Evolutionary conservation across 2,888 invertebrate genomes (phyloP), one percentile per base, ranked within the genome.

Genomic region (Conops quadrifasciatus): DNA sequence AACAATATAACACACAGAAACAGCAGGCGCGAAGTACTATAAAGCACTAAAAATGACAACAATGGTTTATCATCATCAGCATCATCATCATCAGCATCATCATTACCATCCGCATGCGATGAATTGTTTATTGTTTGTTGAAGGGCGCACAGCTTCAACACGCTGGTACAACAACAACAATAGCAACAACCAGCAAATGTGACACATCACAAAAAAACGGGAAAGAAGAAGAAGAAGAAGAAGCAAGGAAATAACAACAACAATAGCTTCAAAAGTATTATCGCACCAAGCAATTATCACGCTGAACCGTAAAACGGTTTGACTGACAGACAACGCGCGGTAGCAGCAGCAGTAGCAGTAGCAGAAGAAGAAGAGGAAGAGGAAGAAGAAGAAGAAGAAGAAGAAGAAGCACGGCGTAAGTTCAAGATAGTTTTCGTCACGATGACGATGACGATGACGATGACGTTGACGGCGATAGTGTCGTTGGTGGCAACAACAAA

Each of bases 121-220:
- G 71, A 70, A 71, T 70, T 71, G 58, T 36, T 58, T 68, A 71
- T 70, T 71, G 58, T 36, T 58, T 68, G 69, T 36, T 36, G n/a
- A 71, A 72, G 70, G 73, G 73, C 75, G 72, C 68, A 73, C 26
- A 26, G 21, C n/a, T 26, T 7, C 21, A 64, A 21, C 24, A 49
- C 36, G 21, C 24, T 36, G 43, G 26, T n/a, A n/a, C 49, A 53
- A 56, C 59, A 60, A 69, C 65, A 67, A 67, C 70, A 71, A 65
- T 47, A 70, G 65, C 70, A 73, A 67, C 67, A 60, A 63, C 16
- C 45, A 30, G 53, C 21, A 69, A 53, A 65, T 67, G 69, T 67
- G 58, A 67, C 70, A 59, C 66, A 73, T 51, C 62, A 56, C 71
- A 62, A 56, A 56, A 24, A 19, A 56, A 21, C 24, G 24, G 11